phyloP scores from a whole-genome alignment of 2,888 invertebrate genomes.

The Euzophera pinguis region DNA sequence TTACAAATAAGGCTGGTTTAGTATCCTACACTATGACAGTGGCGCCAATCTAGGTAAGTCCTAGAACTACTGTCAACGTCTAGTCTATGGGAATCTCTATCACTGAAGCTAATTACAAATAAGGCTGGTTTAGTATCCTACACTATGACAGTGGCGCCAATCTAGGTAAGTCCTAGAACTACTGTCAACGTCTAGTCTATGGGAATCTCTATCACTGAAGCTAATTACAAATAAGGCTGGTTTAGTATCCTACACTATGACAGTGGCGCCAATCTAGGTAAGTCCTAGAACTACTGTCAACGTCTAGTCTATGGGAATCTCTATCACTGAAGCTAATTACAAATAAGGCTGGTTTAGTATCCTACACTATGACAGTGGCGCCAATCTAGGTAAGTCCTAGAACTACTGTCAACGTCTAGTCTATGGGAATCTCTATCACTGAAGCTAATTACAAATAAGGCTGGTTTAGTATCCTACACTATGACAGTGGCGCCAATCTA shows the following conservation, averaged over 20 bases:
- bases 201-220: slow-evolving; percentile 80
- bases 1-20: slow-evolving; percentile 68
- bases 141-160: slow-evolving; percentile 72
- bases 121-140: slow-evolving; percentile 65
- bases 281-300: slow-evolving; percentile 61
- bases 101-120: slow-evolving; percentile 74
- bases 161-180: slow-evolving; percentile 81
- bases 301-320: slow-evolving; percentile 76
- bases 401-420: slow-evolving; percentile 45
- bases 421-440: slow-evolving; percentile 81
- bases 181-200: slow-evolving; percentile 69
- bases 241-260: slow-evolving; percentile 61
- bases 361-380: slow-evolving; percentile 67
- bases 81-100: slow-evolving; percentile 78
- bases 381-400: slow-evolving; percentile 83
- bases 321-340: slow-evolving; percentile 78
- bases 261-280: slow-evolving; percentile 82
- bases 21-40: slow-evolving; percentile 56
- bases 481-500: slow-evolving; percentile 80
- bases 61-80: slow-evolving; percentile 44
- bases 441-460: slow-evolving; percentile 70
- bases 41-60: slow-evolving; percentile 84
- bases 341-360: slow-evolving; percentile 66
- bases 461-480: slow-evolving; percentile 61
- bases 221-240: slow-evolving; percentile 67